A percentile compares a stretch with the other conserved stretches of the same genome.
These are phyloP conservation scores for Melanerpes formicivorus DNA, from an alignment of 2,113 vertebrate species.

Conservation along the genomic window DNA sequence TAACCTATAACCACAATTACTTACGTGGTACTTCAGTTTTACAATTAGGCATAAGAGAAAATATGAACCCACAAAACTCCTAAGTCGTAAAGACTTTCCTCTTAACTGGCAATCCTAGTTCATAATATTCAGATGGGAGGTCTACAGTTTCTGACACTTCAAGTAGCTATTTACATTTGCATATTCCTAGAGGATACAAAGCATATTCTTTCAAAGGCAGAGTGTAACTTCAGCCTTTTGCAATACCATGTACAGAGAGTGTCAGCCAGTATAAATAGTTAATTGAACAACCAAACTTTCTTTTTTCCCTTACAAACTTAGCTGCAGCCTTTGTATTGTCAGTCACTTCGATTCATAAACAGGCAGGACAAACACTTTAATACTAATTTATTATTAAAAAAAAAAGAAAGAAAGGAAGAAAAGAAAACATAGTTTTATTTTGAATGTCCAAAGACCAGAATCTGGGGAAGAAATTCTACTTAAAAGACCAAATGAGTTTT, in stretches of 20 bases:
- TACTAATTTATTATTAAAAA: not conserved
- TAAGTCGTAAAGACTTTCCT: not conserved
- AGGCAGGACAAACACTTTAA: not conserved
- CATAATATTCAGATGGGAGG: not conserved
- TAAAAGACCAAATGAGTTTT: not conserved
- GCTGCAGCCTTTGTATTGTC: not conserved
- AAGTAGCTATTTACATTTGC: constrained; percentile 10
- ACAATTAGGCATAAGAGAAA: not conserved
- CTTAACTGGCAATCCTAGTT: not conserved
- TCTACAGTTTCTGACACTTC: not conserved
- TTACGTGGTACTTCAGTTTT: not conserved
- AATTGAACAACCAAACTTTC: not conserved
- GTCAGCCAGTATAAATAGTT: not conserved
- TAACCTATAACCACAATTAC: not conserved
- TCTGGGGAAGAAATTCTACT: not conserved
- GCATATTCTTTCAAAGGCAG: not conserved
- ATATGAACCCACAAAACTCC: not conserved
- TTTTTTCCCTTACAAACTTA: not conserved
- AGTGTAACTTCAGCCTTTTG: not conserved
- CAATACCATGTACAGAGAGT: not conserved
- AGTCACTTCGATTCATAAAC: not conserved
- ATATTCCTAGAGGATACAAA: constrained; percentile 32
- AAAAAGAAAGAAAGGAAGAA: not conserved
- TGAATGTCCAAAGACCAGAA: not conserved
- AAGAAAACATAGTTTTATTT: fast-evolving